Evolutionary conservation across 2,113 vertebrate species (phyloP).

Genomic region (Chitala chitala): DNA sequence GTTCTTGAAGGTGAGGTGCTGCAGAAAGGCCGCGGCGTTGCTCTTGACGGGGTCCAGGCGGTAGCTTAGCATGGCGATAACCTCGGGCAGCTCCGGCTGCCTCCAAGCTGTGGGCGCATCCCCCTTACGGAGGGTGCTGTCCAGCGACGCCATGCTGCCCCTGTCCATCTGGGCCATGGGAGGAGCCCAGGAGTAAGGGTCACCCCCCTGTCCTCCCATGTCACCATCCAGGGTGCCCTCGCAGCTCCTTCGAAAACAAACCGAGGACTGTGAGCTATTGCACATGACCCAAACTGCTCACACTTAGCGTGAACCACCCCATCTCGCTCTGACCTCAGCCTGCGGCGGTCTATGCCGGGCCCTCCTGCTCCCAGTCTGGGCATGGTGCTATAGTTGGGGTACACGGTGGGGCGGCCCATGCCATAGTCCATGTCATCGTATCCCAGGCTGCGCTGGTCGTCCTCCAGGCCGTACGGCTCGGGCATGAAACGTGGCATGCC

Average conservation of each 20-base stretch:
- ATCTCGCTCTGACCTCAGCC: slow-evolving; percentile 69
- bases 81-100: slow-evolving; percentile 90
- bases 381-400: slow-evolving; percentile 69
- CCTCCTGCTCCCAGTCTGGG: slow-evolving; percentile 56
- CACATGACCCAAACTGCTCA: neutral
- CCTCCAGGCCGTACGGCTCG: slow-evolving; percentile 82
- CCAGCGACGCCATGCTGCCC: slow-evolving; percentile 87
- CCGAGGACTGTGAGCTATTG: neutral
- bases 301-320: neutral
- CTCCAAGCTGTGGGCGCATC: slow-evolving; percentile 45
- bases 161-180: slow-evolving; percentile 83
- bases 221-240: slow-evolving; percentile 83
- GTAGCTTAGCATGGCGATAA: slow-evolving; percentile 92
- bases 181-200: slow-evolving; percentile 80
- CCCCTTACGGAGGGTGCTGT: slow-evolving; percentile 82
- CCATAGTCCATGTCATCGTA: slow-evolving; percentile 86
- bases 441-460: slow-evolving; percentile 86
- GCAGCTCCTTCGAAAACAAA: slow-evolving; percentile 69
- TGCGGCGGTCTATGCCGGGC: slow-evolving; percentile 65
- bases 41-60: slow-evolving; percentile 85
- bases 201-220: slow-evolving; percentile 52
- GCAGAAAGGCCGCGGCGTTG: slow-evolving; percentile 88
- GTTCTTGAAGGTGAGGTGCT: slow-evolving; percentile 90
- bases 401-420: slow-evolving; percentile 65
- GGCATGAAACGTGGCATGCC: slow-evolving; percentile 74